A percentile compares a stretch with the other conserved stretches of the same genome.
phyloP scores from a whole-genome alignment of 37 sponge, comb jelly and placozoan species.

The Cladorhizidae sp. region DNA sequence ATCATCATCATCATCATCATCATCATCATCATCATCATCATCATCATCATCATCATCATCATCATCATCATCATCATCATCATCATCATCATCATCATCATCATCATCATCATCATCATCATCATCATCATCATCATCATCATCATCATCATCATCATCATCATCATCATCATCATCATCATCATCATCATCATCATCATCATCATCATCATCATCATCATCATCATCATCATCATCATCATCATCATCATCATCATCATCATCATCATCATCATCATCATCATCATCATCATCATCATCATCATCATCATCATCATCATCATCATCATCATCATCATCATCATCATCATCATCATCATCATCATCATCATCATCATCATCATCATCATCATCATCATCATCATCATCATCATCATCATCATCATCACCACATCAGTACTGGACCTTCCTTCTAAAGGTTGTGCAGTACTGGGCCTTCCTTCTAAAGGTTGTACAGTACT shows the following conservation, averaged over 20 bases:
- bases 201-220: conserved; percentile 4
- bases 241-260: conserved; percentile 4
- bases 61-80: conserved; percentile 2
- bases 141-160: not conserved
- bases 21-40: conserved; percentile 4
- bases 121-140: not conserved
- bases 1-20: not conserved
- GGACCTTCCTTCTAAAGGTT: no score
- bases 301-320: not conserved
- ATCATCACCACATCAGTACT: no score
- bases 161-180: conserved; percentile 4
- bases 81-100: not conserved
- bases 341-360: conserved; percentile 4
- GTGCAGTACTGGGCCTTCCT: no score
- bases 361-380: not conserved
- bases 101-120: conserved; percentile 4
- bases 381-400: conserved; percentile 2
- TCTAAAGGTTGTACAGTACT: no score
- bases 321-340: not conserved
- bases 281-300: conserved; percentile 2
- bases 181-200: conserved; percentile 4
- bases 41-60: not conserved
- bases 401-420: not conserved
- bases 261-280: conserved; percentile 2
- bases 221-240: not conserved